Evolutionary conservation across 2,113 vertebrate species (phyloP).

Genomic region (Phalacrocorax carbo): DNA sequence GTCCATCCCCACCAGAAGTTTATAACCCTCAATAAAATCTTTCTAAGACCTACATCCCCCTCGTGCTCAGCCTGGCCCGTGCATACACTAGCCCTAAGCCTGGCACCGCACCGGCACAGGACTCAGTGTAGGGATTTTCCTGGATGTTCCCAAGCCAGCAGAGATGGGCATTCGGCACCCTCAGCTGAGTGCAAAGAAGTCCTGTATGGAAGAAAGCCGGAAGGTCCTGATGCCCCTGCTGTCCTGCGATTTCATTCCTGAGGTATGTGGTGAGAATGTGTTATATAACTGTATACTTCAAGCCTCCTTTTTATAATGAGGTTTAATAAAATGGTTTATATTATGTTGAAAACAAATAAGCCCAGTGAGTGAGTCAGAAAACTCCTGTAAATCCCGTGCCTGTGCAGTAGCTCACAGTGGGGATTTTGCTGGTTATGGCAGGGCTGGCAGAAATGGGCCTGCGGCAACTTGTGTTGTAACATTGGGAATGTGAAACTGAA

Average conservation of each 20-base stretch:
- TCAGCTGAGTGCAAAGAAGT: neutral
- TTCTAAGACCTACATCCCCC: neutral
- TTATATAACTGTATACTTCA: neutral
- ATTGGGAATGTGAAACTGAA: neutral
- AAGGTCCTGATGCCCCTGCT: neutral
- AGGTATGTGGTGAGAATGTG: neutral
- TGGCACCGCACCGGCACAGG: fast-evolving
- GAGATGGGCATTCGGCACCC: neutral
- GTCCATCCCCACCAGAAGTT: neutral
- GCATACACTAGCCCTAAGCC: neutral
- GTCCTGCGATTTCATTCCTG: neutral
- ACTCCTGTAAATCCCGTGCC: neutral
- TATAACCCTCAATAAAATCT: neutral
- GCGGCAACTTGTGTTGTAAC: neutral
- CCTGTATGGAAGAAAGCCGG: neutral
- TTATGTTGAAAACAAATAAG: neutral
- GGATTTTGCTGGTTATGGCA: neutral
- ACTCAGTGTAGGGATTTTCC: neutral
- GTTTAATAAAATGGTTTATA: neutral
- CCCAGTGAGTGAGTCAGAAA: neutral
- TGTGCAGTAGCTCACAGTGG: neutral
- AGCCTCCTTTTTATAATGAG: neutral
- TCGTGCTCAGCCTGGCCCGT: neutral
- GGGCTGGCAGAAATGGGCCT: neutral
- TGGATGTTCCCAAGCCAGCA: neutral